These are phyloP conservation scores for Protophormia terraenovae DNA, from an alignment of 2,888 invertebrate genomes.

Conservation along the genomic window DNA sequence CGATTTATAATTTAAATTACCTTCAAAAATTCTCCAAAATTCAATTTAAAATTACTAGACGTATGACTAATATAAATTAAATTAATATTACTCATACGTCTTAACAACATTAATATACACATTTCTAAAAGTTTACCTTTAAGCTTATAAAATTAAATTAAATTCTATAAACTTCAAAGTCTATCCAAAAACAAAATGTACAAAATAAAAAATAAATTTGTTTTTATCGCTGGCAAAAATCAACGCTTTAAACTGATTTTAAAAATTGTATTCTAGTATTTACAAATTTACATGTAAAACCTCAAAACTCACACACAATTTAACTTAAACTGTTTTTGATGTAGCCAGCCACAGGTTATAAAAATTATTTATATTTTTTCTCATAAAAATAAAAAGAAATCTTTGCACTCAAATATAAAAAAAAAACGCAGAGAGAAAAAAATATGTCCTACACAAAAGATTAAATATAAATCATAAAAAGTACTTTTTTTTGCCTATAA, in stretches of 20 bases:
- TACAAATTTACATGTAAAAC: neutral
- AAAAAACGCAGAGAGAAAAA: neutral
- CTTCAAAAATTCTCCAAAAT: too few species aligned
- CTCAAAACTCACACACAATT: neutral
- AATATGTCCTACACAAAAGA: constrained; percentile 1
- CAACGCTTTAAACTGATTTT: neutral
- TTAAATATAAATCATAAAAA: constrained; percentile 34
- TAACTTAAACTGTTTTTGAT: constrained; percentile 4
- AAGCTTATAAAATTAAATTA: too few species aligned
- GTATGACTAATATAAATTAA: too few species aligned
- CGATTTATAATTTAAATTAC: too few species aligned
- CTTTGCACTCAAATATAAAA: neutral
- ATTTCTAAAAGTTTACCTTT: too few species aligned
- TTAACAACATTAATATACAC: too few species aligned
- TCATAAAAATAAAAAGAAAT: neutral
- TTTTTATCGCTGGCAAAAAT: neutral
- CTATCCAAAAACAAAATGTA: neutral
- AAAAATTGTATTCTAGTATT: neutral
- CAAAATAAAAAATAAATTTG: neutral
- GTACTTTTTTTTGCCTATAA: neutral
- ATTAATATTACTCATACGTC: too few species aligned
- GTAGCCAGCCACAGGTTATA: neutral
- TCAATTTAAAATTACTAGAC: too few species aligned
- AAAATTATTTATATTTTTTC: neutral
- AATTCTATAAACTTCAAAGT: neutral